phyloP scores from a whole-genome alignment of 2,797 vertebrate genomes.

The Melanotaenia boesemani region DNA sequence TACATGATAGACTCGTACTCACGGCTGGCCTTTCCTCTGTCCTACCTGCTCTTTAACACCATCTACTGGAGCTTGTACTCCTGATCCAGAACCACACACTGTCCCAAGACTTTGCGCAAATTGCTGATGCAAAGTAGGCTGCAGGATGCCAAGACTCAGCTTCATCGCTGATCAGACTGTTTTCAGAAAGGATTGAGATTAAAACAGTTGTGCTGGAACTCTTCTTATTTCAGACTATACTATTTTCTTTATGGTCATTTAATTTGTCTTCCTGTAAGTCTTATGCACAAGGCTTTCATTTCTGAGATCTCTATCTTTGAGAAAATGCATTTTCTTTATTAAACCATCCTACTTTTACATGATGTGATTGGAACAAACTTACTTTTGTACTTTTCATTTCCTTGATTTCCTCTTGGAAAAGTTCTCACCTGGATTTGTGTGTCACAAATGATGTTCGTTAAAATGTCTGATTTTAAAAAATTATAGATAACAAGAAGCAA shows the following conservation, averaged over 20 bases:
- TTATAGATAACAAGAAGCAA: too few relatives aligned
- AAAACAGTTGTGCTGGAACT: conserved; percentile 2
- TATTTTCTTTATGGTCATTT: not conserved
- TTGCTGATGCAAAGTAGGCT: not conserved
- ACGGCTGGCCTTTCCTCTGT: conserved; percentile 88
- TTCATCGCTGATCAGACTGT: not conserved
- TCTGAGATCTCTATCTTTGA: not conserved
- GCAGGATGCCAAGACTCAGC: too few relatives aligned
- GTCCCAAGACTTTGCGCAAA: accelerated
- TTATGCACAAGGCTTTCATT: not conserved
- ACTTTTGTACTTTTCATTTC: not conserved
- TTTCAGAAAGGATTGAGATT: not conserved
- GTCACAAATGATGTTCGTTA: not conserved
- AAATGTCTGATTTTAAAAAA: too few relatives aligned
- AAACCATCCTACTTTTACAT: not conserved
- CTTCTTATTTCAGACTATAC: conserved; percentile 1
- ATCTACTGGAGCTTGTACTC: conserved; percentile 94
- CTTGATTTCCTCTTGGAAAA: not conserved
- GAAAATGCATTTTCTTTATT: not conserved
- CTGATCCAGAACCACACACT: conserved; percentile 64
- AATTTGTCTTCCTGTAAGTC: not conserved
- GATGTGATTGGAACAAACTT: not conserved
- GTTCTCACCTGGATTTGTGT: not conserved
- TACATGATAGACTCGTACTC: conserved; percentile 94
- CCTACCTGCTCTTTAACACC: conserved; percentile 92